Conservation (phyloP, 1,140 invertebrate species). For the Drosophila pseudoobscura region DNA sequence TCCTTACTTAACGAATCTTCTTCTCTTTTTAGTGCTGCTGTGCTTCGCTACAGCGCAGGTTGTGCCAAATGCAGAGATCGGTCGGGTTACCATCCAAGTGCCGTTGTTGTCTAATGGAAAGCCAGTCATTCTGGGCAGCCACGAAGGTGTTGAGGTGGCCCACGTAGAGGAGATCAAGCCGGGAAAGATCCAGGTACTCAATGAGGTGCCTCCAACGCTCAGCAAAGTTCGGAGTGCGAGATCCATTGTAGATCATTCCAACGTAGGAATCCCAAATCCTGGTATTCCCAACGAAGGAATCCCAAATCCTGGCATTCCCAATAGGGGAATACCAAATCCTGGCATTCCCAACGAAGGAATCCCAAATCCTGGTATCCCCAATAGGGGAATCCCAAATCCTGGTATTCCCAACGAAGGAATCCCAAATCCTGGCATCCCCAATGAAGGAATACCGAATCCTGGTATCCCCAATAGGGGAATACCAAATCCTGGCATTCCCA, state of each 20-base stretch:
- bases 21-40: conserved; percentile 57
- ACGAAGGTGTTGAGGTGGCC: conserved; percentile 49
- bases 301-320: conserved; percentile 11
- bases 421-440: conserved; percentile 38
- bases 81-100: conserved; percentile 65
- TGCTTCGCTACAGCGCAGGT: conserved; percentile 67
- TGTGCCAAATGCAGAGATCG: conserved; percentile 70
- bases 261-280: background rate
- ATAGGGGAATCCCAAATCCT: conserved; percentile 26
- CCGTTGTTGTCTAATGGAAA: conserved; percentile 71
- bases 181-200: conserved; percentile 23
- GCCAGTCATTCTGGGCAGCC: conserved; percentile 48
- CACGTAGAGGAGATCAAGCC: conserved; percentile 59
- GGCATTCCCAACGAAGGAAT: conserved; percentile 31
- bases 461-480: conserved; percentile 41
- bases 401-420: conserved; percentile 28
- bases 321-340: conserved; percentile 20
- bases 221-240: conserved; percentile 38
- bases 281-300: conserved; percentile 17
- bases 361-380: conserved; percentile 18
- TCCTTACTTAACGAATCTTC: background rate
- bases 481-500: conserved; percentile 28
- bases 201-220: conserved; percentile 47
- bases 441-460: conserved; percentile 29
- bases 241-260: conserved; percentile 22